Evolutionary conservation across 2,888 invertebrate genomes (phyloP), one percentile per base, ranked within the genome.

Genomic region (Stratiomys singularior): DNA sequence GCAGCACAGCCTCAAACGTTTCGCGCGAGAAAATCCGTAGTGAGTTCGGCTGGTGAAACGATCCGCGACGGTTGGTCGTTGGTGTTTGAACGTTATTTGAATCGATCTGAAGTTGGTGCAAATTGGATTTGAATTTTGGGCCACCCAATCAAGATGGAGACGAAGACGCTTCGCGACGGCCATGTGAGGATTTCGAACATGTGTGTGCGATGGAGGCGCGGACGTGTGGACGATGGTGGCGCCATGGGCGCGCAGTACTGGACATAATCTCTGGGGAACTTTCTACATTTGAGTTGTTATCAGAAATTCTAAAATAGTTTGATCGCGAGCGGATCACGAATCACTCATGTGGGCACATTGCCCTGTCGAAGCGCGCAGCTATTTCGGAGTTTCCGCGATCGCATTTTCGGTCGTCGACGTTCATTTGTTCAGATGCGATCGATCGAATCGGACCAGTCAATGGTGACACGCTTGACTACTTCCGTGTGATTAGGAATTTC

Each of bases 371-470:
- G 30, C n/a, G 30, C 69, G 46, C 58, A 58, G 58, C 60, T 58
- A 74, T 58, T 69, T 74, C 37, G 60, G 37, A 37, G 37, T 74
- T 74, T 74, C 74, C 74, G 60, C 74, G 74, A 74, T 74, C 74
- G 37, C 37, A 44, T 44, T 58, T 25, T 44, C 37, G 58, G 58
- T 74, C 60, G 52, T 25, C 74, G 74, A 69, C 64, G 77, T 52
- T 79, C 79, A 79, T 78, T 79, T 78, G 79, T 76, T 78, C 79
- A 76, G 72, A 67, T 78, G 77, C 78, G 78, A 77, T 79, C 79
- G 78, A 79, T 79, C 67, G 77, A 77, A 76, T 77, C 64, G 72
- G 79, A 74, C 58, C 69, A 28, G 60, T 74, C 74, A 37, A 37
- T 21, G 46, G 56, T 60, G 74, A 76, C 60, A 76, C 47, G 76